A percentile compares a stretch with the other conserved stretches of the same genome.
These are phyloP conservation scores for Mercenaria mercenaria DNA, from an alignment of 1,140 invertebrate species.

Conservation along the genomic window DNA sequence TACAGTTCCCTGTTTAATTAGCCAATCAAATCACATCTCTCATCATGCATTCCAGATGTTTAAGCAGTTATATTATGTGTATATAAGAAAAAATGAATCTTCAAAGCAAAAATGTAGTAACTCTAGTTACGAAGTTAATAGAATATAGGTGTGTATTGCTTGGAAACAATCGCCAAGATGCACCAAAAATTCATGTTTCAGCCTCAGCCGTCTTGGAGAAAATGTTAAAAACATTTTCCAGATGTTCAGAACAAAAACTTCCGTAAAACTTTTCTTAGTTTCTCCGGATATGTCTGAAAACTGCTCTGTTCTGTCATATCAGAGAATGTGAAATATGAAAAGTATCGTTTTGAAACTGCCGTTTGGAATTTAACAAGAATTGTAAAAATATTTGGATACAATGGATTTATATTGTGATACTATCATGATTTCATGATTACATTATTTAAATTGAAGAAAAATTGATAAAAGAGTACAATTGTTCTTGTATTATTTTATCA, in stretches of 20 bases:
- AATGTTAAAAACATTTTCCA: constrained; percentile 34
- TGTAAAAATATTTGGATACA: neutral
- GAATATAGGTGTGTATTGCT: neutral
- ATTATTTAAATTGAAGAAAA: no score
- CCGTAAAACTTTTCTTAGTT: constrained; percentile 4
- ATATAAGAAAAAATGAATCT: neutral
- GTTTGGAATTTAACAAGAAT: neutral
- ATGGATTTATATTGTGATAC: no score
- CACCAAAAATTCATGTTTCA: constrained; percentile 29
- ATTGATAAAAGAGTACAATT: no score
- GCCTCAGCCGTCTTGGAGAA: neutral
- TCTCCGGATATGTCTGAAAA: neutral
- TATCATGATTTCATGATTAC: no score
- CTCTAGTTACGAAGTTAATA: neutral
- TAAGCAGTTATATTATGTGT: constrained; percentile 40
- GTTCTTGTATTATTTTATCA: no score
- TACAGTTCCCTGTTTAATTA: constrained; percentile 42
- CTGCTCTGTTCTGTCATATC: neutral
- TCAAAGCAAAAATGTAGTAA: constrained; percentile 11
- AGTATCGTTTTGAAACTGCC: neutral
- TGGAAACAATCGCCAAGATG: neutral
- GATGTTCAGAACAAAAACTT: constrained; percentile 26
- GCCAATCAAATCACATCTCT: constrained; percentile 57
- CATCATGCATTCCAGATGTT: constrained; percentile 52
- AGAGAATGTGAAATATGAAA: neutral